phyloP scores from a whole-genome alignment of 2,113 vertebrate species.

The Mus pahari region DNA sequence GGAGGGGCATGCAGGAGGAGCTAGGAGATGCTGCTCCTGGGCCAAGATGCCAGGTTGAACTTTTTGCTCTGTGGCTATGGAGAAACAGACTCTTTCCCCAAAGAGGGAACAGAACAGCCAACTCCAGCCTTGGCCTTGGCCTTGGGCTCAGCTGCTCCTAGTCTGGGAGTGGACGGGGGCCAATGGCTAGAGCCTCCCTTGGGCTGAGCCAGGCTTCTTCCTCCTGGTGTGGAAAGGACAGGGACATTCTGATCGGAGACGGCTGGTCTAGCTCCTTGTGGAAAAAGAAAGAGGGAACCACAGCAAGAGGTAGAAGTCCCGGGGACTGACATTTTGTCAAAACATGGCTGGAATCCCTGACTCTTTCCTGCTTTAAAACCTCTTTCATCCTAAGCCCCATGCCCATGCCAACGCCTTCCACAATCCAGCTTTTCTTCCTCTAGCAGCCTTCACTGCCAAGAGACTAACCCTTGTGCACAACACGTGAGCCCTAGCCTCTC shows the following conservation, averaged over 20 bases:
- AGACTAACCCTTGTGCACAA: background rate
- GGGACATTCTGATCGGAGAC: background rate
- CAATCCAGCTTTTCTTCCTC: too few species aligned
- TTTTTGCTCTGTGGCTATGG: background rate
- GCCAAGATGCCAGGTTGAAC: slow-evolving; percentile 46
- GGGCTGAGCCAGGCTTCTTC: background rate
- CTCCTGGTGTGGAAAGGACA: background rate
- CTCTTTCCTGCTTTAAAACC: background rate
- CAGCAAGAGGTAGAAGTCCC: background rate
- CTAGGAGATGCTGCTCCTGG: background rate
- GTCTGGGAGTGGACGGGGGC: background rate
- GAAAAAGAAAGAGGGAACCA: background rate
- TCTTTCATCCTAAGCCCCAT: background rate
- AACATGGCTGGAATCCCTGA: background rate
- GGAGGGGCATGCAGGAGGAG: too few species aligned
- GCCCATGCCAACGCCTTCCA: background rate
- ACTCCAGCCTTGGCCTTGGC: background rate
- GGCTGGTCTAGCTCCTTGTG: background rate
- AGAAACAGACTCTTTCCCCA: background rate
- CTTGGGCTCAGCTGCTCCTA: background rate
- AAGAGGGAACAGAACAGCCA: background rate
- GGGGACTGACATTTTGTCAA: background rate
- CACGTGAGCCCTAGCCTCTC: background rate
- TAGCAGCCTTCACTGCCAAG: background rate
- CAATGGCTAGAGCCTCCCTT: background rate